A percentile compares a stretch with the other conserved stretches of the same genome.
phyloP scores from a whole-genome alignment of 2,888 invertebrate genomes.

The Aphelenchoides bicaudatus region DNA sequence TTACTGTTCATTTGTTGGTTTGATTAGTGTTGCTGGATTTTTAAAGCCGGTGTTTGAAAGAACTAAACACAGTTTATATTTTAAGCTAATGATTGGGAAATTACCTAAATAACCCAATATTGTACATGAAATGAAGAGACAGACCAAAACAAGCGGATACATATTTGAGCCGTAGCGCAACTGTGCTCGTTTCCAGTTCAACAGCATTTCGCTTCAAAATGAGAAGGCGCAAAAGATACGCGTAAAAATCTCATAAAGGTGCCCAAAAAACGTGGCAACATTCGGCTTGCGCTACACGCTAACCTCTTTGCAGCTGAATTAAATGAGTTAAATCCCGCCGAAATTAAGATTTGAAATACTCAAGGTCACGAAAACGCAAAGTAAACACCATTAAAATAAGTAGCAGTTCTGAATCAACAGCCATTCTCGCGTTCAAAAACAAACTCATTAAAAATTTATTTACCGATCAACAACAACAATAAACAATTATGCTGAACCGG shows the following conservation, averaged over 20 bases:
- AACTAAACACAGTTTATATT: slow-evolving; percentile 5
- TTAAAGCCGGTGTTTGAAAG: slow-evolving; percentile 1
- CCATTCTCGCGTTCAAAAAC: neutral
- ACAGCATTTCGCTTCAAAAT: neutral
- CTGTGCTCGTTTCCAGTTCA: neutral
- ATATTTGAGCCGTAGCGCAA: slow-evolving; percentile 3
- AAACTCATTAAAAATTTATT: too few relatives aligned
- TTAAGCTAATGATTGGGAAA: neutral
- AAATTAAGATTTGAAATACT: too few relatives aligned
- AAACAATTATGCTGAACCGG: too few relatives aligned
- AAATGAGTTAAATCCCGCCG: too few relatives aligned
- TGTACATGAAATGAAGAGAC: neutral
- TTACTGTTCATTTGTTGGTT: neutral
- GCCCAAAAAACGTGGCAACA: slow-evolving; percentile 13
- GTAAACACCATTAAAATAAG: too few relatives aligned
- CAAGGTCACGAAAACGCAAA: too few relatives aligned
- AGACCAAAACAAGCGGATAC: neutral
- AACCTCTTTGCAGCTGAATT: too few relatives aligned
- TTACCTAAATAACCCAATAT: slow-evolving; percentile 1
- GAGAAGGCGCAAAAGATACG: too few relatives aligned
- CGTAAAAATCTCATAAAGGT: too few relatives aligned
- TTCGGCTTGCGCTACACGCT: too few relatives aligned
- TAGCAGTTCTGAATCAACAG: neutral
- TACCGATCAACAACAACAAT: too few relatives aligned
- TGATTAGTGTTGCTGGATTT: neutral